Evolutionary conservation across 2,113 vertebrate genomes (phyloP).

Genomic region (Gambusia holbrooki): DNA sequence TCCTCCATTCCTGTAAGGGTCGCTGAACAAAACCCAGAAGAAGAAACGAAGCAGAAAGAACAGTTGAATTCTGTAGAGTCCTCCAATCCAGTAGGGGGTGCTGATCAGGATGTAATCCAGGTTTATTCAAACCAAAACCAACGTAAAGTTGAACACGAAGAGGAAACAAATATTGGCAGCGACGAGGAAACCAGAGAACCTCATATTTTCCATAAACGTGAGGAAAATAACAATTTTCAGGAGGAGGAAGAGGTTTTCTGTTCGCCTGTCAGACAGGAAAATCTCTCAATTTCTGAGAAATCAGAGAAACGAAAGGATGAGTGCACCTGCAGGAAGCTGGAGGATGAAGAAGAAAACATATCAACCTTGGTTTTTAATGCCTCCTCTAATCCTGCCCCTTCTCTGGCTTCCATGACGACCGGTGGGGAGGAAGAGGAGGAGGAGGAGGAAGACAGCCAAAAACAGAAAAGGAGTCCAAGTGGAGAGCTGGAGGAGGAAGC

Average conservation of each 20-base stretch:
- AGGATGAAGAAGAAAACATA: conserved; percentile 4
- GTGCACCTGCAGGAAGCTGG: background rate
- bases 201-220: background rate
- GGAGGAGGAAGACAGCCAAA: conserved; percentile 36
- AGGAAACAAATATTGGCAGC: no score
- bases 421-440: conserved; percentile 42
- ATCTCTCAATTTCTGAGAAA: background rate
- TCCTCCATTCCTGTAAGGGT: background rate
- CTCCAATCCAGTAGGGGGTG: conserved; percentile 42
- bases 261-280: background rate
- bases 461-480: conserved; percentile 28
- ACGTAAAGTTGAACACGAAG: background rate
- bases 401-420: conserved; percentile 71
- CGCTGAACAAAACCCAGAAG: background rate
- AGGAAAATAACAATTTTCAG: background rate
- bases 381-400: conserved; percentile 71
- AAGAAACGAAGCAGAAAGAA: background rate
- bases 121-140: background rate
- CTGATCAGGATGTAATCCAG: background rate
- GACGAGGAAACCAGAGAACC: conserved; percentile 6
- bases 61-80: conserved; percentile 5
- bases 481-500: conserved; percentile 41
- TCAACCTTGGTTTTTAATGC: conserved; percentile 6
- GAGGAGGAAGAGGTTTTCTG: conserved; percentile 7
- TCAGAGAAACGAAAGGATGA: background rate